Evolutionary conservation across 1,140 invertebrate genomes (phyloP), one percentile per base, ranked within the genome.

Genomic region (Drosophila kohkoa): DNA sequence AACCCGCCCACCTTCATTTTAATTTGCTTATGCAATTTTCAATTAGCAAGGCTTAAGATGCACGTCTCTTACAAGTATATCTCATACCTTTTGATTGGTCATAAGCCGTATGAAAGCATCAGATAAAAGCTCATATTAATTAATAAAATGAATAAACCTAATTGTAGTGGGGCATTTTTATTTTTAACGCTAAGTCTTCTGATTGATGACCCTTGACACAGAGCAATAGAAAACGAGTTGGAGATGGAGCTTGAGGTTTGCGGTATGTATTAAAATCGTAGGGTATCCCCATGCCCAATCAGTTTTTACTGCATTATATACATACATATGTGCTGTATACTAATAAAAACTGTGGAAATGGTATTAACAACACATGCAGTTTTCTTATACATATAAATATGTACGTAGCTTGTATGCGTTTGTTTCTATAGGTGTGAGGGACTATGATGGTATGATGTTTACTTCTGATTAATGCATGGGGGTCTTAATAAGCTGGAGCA

Each of bases 111-210:
- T 79, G 77, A 74, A 79, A 79, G 69, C 82, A 77, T 74, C 66
- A 79, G 73, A 59, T 72, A 68, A 87, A 80, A 80, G 82, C 79
- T 82, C 83, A 87, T 87, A 76, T 82, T 87, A 87, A 87, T 87
- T 87, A 86, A 80, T 87, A 87, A 88, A 87, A 82, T 64, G 66
- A 83, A 80, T 77, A 77, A 87, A 88, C 52, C 55, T 55, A 64
- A 88, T 54, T 52, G 51, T 30, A 62, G 72, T 65, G 77, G 54
- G 65, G 48, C n/a, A 35, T 45, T 66, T 88, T 73, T 87, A 71
- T 79, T 81, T 62, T 65, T 16, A 54, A 38, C 25, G 3, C 46
- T 80, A 88, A 88, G 77, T 74, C 52, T 52, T 25, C 65, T 73
- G 79, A 77, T 72, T 75, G 70, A 71, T 80, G 66, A 72, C 69